phyloP scores from a whole-genome alignment of 2,888 invertebrate genomes.

The Drosophila demipolita region DNA sequence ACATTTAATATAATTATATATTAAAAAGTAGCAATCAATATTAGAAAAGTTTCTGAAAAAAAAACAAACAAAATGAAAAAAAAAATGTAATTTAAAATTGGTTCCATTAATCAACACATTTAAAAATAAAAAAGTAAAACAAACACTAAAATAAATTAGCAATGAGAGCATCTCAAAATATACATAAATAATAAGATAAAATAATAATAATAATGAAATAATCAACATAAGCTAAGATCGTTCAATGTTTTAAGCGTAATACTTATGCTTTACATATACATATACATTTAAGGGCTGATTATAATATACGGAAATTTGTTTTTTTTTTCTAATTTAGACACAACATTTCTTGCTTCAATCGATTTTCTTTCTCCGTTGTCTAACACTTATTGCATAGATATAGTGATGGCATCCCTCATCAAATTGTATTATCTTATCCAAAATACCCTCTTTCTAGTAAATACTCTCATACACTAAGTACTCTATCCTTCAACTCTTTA shows the following conservation, averaged over 20 bases:
- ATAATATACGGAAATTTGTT: conserved; percentile 85
- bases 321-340: conserved; percentile 32
- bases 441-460: conserved; percentile 25
- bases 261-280: conserved; percentile 52
- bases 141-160: conserved; percentile 51
- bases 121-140: conserved; percentile 39
- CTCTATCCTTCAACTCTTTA: conserved; percentile 31
- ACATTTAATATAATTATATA: conserved; percentile 39
- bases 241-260: conserved; percentile 50
- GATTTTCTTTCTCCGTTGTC: conserved; percentile 12
- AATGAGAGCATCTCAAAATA: conserved; percentile 32
- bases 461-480: conserved; percentile 35
- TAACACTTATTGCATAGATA: conserved; percentile 6
- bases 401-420: conserved; percentile 14
- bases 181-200: conserved; percentile 26
- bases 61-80: conserved; percentile 12
- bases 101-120: conserved; percentile 62
- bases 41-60: conserved; percentile 49
- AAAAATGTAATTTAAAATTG: conserved; percentile 60
- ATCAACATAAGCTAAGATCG: conserved; percentile 57
- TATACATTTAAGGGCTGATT: conserved; percentile 85
- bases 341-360: conserved; percentile 7
- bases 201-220: conserved; percentile 26
- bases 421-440: conserved; percentile 17
- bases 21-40: conserved; percentile 54